Conservation (phyloP, 1,140 invertebrate species). For the Bombus impatiens region DNA sequence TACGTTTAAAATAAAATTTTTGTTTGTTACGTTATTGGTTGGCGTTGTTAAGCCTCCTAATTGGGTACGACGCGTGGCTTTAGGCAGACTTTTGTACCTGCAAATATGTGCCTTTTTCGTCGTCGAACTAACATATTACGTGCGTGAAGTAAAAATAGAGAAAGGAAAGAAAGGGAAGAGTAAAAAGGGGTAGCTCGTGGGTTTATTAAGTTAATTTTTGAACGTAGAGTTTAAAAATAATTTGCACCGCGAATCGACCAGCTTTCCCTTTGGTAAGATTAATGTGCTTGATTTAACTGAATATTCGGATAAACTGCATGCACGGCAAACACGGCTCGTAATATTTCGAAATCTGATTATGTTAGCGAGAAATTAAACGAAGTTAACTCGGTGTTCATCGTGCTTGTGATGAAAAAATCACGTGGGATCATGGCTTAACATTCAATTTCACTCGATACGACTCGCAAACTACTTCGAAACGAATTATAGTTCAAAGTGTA, state of each 20-base stretch:
- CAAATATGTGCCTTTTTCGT: not conserved
- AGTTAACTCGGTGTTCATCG: not conserved
- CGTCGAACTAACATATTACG: not conserved
- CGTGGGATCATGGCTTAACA: not conserved
- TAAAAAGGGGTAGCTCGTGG: not conserved
- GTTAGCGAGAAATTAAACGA: slow-evolving; percentile 21
- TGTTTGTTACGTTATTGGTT: not conserved
- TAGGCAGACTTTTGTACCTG: not conserved
- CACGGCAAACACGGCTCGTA: not conserved
- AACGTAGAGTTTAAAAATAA: not conserved
- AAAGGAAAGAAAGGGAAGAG: not conserved
- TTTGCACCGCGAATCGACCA: not conserved
- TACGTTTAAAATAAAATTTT: slow-evolving; percentile 28
- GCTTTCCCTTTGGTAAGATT: slow-evolving; percentile 1
- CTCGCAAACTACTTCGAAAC: not conserved
- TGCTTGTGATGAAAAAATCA: not conserved
- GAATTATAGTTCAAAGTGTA: not conserved
- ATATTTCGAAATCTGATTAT: slow-evolving; percentile 10
- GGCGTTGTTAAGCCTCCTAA: not conserved
- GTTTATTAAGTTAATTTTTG: not conserved
- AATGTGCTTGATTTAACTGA: slow-evolving; percentile 19
- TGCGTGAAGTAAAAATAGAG: not conserved
- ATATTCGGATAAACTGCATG: slow-evolving; percentile 17
- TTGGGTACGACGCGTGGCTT: not conserved
- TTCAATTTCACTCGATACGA: not conserved